Percentiles rank a stretch among this genome's conserved stretches.
phyloP scores from a whole-genome alignment of 2,888 invertebrate genomes.

The Callosobruchus maculatus region DNA sequence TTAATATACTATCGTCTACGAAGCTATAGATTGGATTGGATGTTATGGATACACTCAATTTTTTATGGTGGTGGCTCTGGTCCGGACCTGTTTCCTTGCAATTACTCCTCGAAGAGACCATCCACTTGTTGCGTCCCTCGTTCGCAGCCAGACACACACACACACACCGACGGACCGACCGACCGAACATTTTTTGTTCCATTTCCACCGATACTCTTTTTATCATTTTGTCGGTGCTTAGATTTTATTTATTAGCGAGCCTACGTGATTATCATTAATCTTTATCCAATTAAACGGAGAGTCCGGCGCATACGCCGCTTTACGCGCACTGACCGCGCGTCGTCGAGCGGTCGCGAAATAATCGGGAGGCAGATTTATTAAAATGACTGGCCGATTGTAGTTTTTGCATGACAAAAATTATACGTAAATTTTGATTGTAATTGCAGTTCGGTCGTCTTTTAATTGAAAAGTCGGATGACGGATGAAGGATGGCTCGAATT shows the following conservation, averaged over 20 bases:
- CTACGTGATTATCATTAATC: slow-evolving; percentile 13
- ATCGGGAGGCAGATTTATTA: not conserved
- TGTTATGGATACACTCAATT: too few species aligned
- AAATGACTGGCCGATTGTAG: not conserved
- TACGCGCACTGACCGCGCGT: not conserved
- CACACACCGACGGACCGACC: too few species aligned
- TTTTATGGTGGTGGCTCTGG: not conserved
- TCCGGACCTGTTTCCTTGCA: not conserved
- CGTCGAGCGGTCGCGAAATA: not conserved
- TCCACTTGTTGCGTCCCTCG: not conserved
- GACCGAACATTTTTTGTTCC: slow-evolving; percentile 1
- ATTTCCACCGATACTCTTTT: slow-evolving; percentile 5
- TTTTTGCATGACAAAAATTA: not conserved
- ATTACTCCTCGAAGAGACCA: not conserved
- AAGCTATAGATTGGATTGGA: too few species aligned
- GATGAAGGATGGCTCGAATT: not conserved
- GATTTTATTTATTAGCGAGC: slow-evolving; percentile 10
- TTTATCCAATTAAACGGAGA: slow-evolving; percentile 7
- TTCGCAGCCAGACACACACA: not conserved
- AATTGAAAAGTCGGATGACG: not conserved
- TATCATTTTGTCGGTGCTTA: slow-evolving; percentile 14
- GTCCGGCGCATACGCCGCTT: not conserved
- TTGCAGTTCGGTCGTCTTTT: not conserved
- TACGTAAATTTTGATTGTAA: not conserved
- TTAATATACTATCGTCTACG: too few species aligned